Conservation (phyloP, 1,140 invertebrate species). For the Drosophila dunni region DNA sequence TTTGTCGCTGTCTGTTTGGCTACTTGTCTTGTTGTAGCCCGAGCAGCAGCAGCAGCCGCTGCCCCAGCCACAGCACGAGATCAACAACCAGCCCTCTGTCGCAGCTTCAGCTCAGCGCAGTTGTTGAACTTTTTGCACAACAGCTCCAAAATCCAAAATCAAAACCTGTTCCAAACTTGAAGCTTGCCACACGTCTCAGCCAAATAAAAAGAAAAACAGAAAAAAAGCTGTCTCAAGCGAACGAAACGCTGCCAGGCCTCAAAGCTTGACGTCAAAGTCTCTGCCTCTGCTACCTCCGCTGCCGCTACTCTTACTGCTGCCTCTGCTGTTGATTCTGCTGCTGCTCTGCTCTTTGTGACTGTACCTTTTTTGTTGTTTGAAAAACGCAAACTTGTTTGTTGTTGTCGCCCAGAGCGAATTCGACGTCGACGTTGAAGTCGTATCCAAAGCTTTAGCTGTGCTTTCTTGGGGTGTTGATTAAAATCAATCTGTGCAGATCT, state of each 20-base stretch:
- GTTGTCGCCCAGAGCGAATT: slow-evolving; percentile 33
- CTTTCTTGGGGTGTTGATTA: slow-evolving; percentile 60
- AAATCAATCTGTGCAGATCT: slow-evolving; percentile 60
- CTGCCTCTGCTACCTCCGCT: not conserved
- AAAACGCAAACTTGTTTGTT: slow-evolving; percentile 60
- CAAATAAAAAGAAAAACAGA: slow-evolving; percentile 74
- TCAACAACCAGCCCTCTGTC: slow-evolving; percentile 40
- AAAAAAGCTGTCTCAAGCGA: slow-evolving; percentile 41
- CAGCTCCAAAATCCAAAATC: slow-evolving; percentile 76
- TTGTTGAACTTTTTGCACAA: slow-evolving; percentile 78
- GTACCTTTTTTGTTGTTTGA: slow-evolving; percentile 76
- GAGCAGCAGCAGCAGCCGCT: not conserved
- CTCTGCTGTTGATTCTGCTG: slow-evolving; percentile 31
- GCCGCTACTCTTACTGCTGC: slow-evolving; percentile 27
- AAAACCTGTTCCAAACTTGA: slow-evolving; percentile 70
- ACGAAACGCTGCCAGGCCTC: slow-evolving; percentile 37
- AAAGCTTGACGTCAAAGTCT: slow-evolving; percentile 40
- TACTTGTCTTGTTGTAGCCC: slow-evolving; percentile 60
- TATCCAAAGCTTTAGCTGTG: slow-evolving; percentile 18
- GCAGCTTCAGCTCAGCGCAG: slow-evolving; percentile 50
- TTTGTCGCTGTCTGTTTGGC: slow-evolving; percentile 71
- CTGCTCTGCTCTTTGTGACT: slow-evolving; percentile 67
- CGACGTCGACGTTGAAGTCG: not conserved
- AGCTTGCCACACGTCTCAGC: slow-evolving; percentile 75
- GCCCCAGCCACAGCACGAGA: slow-evolving; percentile 51